Base-by-base conservation (phyloP, 2,888 invertebrate species). In the Odontocolon sp. region DNA sequence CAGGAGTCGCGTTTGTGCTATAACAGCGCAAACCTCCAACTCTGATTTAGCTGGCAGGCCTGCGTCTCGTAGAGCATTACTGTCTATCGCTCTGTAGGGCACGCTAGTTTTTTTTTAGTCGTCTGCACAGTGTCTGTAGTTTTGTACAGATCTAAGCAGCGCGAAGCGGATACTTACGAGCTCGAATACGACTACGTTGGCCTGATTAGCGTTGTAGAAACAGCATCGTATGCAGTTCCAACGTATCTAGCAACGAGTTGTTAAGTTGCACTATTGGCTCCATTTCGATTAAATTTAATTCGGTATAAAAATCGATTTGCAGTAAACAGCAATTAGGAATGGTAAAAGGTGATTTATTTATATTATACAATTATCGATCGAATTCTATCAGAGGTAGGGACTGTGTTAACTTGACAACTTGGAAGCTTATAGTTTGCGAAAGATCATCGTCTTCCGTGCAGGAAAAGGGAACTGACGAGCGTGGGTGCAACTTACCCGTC, bases 111-210 rank as follows among this genome's bases (percentile, higher is more conserved):
- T 54, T 23, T 33, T 50, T 11, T 28, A 40, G 50, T 50, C 59
- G 28, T 36, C 68, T 14, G 28, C 54, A 38, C 47, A 54, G 67
- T 56, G 63, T 61, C 47, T n/a, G 47, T 23, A 52, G 67, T 63
- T 68, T 31, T 56, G 28, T 31, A 21, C 31, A 42, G 31, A n/a
- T 56, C 74, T 61, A 63, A 26, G 50, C 33, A 67, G 31, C 45
- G 66, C 63, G 45, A 71, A 50, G 64, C 71, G 71, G 73, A 73
- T 66, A 73, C 59, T 67, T 61, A 61, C 18, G 59, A 42, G 42
- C 66, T 73, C 73, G 67, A 67, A 52, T 61, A 31, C 59, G 50
- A 50, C 38, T 38, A 54, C 42, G 59, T 52, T 73, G 67, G 57
- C 73, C 73, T 52, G 59, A 52, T 73, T 73, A 61, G 36, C 23